phyloP scores from a whole-genome alignment of 2,113 vertebrate species.

The Brachyistius frenatus region DNA sequence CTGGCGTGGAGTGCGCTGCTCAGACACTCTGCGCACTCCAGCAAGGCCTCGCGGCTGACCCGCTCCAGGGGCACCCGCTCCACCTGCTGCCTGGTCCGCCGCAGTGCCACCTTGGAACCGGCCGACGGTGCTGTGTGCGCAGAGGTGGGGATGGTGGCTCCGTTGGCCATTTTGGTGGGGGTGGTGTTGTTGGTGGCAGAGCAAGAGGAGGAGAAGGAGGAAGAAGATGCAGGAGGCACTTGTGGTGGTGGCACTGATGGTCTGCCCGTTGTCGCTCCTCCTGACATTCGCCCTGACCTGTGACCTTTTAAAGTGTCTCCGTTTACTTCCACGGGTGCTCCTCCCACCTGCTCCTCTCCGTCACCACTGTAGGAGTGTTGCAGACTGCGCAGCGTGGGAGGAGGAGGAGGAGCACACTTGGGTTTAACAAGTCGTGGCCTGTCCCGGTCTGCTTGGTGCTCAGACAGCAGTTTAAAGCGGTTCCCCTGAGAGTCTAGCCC shows the following conservation, averaged over 20 bases:
- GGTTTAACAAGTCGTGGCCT: conserved; percentile 95
- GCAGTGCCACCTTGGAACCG: conserved; percentile 89
- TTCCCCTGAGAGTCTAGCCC: conserved; percentile 99
- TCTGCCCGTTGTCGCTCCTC: conserved; percentile 85
- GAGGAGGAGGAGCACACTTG: conserved; percentile 96
- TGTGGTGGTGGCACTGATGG: conserved; percentile 92
- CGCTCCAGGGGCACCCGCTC: conserved; percentile 92
- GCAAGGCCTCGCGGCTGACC: conserved; percentile 93
- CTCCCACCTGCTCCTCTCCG: conserved; percentile 83
- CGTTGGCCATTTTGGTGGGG: conserved; percentile 92
- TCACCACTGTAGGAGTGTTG: conserved; percentile 83
- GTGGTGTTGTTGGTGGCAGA: conserved; percentile 68
- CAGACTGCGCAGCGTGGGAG: conserved; percentile 89
- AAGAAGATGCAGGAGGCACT: conserved; percentile 88
- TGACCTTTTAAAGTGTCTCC: conserved; percentile 87
- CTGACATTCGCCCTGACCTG: conserved; percentile 78
- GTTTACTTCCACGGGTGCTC: conserved; percentile 79
- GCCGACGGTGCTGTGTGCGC: conserved; percentile 68
- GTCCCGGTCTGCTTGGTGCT: conserved; percentile 94
- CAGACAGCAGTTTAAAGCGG: conserved; percentile 97
- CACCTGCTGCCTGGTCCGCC: conserved; percentile 90
- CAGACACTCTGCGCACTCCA: conserved; percentile 93
- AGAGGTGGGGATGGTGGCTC: conserved; percentile 78
- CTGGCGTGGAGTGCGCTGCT: conserved; percentile 87
- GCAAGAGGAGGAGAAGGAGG: conserved; percentile 68